Evolutionary conservation across 1,140 invertebrate species (phyloP), one percentile per base, ranked within the genome.

Genomic region (Trinorchestia longiramus): DNA sequence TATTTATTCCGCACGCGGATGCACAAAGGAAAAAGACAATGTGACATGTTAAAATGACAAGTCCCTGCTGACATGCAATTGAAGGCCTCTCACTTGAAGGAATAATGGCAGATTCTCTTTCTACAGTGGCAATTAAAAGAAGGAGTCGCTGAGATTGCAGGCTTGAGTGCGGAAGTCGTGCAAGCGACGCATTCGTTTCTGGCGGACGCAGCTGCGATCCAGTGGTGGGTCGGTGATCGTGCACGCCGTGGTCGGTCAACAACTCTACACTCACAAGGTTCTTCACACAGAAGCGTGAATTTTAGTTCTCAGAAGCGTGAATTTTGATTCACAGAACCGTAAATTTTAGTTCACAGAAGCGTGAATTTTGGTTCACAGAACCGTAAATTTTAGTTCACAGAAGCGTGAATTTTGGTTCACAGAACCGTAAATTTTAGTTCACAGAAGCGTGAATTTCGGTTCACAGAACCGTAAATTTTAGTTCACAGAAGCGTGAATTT

Each of bases 31-130:
- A 15, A 15, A 77, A 77, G 28, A 77, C 62, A 77, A 77, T 36
- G 62, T 77, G 62, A 77, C 15, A 77, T 77, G 62, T 77, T 77
- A 77, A 77, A 77, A 77, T 77, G 62, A 77, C 62, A 77, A 90
- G 88, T 90, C n/a, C 43, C 41, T 28, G 88, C 88, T 36, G 41
- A 42, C 88, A 42, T 36, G 43, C 88, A 42, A 41, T 90, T 90
- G 8, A 11, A 90, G 88, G 88, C 41, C 4, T 36, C 11, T 90
- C 88, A 41, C 15, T 90, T 42, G 43, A 90, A 90, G 43, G 88
- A 43, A 90, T 90, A 90, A 90, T 90, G 43, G 62, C n/a, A 90
- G 88, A 90, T 90, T 43, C n/a, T 4, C 11, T 90, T 90, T 90
- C 28, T 90, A 90, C 43, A 41, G 43, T 42, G 41, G 43, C 88